These are phyloP conservation scores for Epirrhoe alternata DNA, from an alignment of 2,888 invertebrate genomes.

Conservation along the genomic window DNA sequence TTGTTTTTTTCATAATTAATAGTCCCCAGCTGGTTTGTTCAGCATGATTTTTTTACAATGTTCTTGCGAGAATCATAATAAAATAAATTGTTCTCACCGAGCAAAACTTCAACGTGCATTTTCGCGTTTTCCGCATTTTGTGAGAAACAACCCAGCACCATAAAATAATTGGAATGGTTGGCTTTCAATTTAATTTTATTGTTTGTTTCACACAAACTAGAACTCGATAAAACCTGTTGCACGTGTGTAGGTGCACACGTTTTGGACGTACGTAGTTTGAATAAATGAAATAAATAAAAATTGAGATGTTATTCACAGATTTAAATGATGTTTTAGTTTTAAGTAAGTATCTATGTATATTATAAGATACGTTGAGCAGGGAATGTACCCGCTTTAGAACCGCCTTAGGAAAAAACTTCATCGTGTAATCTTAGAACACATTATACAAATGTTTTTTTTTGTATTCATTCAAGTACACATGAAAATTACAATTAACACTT, in stretches of 20 bases:
- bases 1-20: too few relatives aligned
- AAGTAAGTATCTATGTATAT: too few relatives aligned
- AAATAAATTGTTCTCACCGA: conserved; percentile 47
- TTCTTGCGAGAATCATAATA: not conserved
- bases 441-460: too few relatives aligned
- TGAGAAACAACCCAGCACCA: conserved; percentile 7
- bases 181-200: conserved; percentile 28
- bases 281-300: not conserved
- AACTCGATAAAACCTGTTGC: conserved; percentile 2
- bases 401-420: too few relatives aligned
- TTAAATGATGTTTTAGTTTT: too few relatives aligned
- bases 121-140: conserved; percentile 47
- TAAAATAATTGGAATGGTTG: conserved; percentile 30
- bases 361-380: too few relatives aligned
- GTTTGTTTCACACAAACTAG: conserved; percentile 7
- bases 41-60: not conserved
- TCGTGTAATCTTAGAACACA: too few relatives aligned
- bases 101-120: conserved; percentile 50
- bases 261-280: not conserved
- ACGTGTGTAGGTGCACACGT: too few relatives aligned
- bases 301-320: too few relatives aligned
- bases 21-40: not conserved
- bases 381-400: too few relatives aligned
- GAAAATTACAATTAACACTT: too few relatives aligned
- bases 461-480: too few relatives aligned